These are phyloP conservation scores for Ceryle rudis DNA, from an alignment of 2,797 vertebrate species.

Conservation along the genomic window DNA sequence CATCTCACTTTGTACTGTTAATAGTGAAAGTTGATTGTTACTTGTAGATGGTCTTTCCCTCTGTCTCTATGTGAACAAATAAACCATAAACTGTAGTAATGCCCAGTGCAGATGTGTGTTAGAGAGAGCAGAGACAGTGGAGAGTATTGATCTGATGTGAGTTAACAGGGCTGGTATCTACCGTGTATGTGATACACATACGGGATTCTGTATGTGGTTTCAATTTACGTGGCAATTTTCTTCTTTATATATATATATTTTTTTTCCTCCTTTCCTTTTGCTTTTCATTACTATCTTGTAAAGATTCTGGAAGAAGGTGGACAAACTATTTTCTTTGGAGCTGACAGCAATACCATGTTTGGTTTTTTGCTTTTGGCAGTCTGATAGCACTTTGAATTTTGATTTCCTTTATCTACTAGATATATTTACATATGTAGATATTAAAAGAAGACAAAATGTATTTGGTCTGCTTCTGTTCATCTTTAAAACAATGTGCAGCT, in stretches of 20 bases:
- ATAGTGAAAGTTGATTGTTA: not conserved
- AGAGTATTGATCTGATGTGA: not conserved
- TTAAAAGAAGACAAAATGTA: slow-evolving; percentile 43
- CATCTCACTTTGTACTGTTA: not conserved
- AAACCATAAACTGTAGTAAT: not conserved
- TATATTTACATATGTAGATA: slow-evolving; percentile 44
- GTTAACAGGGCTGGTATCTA: not conserved
- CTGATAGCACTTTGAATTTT: slow-evolving; percentile 17
- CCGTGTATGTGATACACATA: not conserved
- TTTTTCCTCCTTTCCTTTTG: not conserved
- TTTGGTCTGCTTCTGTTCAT: slow-evolving; percentile 68
- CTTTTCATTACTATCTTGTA: not conserved
- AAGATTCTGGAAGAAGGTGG: slow-evolving; percentile 36
- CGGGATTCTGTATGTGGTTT: not conserved
- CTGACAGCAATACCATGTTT: slow-evolving; percentile 1
- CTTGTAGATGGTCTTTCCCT: not conserved
- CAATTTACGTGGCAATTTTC: slow-evolving; percentile 28
- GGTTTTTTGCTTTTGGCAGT: slow-evolving; percentile 59
- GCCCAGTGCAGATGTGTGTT: not conserved
- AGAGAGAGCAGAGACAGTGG: not conserved
- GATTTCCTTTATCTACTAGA: slow-evolving; percentile 64
- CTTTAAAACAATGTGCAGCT: slow-evolving; percentile 60
- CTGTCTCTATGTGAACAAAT: not conserved
- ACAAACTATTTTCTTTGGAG: slow-evolving; percentile 34
- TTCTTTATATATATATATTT: not conserved